Evolutionary conservation across 2,113 vertebrate genomes (phyloP).

Genomic region (Sarotherodon lohbergeri): DNA sequence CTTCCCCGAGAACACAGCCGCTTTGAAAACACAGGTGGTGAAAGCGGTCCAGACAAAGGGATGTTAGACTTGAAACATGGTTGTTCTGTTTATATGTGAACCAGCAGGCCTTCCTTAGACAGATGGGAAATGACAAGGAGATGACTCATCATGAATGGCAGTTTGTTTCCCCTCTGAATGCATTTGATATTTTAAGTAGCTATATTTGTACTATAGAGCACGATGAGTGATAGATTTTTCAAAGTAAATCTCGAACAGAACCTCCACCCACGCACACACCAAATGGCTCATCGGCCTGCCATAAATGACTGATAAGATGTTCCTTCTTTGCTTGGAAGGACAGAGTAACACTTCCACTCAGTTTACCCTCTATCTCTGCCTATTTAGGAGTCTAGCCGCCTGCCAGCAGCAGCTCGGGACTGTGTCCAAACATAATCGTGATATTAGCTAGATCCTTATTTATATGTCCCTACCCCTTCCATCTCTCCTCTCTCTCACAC

Average conservation of each 20-base stretch:
- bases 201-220: constrained; percentile 44
- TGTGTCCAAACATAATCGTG: constrained; percentile 74
- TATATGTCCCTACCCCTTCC: constrained; percentile 61
- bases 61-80: constrained; percentile 37
- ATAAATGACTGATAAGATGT: constrained; percentile 52
- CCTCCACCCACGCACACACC: constrained; percentile 17
- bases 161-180: background rate
- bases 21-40: constrained; percentile 24
- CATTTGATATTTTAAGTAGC: constrained; percentile 35
- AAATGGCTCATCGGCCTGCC: constrained; percentile 50
- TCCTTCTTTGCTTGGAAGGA: constrained; percentile 64
- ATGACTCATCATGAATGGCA: constrained; percentile 24
- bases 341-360: constrained; percentile 68
- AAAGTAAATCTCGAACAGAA: constrained; percentile 50
- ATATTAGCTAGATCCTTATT: constrained; percentile 70
- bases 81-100: constrained; percentile 18
- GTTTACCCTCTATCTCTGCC: constrained; percentile 64
- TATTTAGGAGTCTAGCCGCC: constrained; percentile 56
- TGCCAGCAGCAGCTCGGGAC: constrained; percentile 63
- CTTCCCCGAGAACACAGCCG: constrained; percentile 15
- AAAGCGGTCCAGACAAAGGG: constrained; percentile 4
- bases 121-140: constrained; percentile 37
- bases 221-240: constrained; percentile 3
- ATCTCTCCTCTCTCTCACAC: constrained; percentile 29
- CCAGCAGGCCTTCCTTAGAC: constrained; percentile 14